Evolutionary conservation across 2,888 invertebrate species (phyloP).

Genomic region (Aleiodes leptofemur): DNA sequence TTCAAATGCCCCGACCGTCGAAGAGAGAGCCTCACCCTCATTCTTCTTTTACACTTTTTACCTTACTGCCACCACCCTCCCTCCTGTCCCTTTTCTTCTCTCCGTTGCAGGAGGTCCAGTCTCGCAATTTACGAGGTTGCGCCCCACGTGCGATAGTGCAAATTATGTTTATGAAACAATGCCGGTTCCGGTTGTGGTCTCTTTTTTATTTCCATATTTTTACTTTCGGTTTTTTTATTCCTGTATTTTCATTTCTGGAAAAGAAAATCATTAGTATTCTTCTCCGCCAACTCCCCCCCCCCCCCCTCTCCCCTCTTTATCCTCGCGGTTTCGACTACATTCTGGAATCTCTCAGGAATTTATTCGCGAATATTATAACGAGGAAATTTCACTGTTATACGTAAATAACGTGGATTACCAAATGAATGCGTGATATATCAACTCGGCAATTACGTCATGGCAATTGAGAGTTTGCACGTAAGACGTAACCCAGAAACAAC

Average conservation of each 20-base stretch:
- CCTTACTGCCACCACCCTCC: not conserved
- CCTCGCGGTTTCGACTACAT: not conserved
- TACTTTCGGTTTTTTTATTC: conserved; percentile 26
- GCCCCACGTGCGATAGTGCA: conserved; percentile 62
- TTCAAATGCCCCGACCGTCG: conserved; percentile 65
- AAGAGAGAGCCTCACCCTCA: conserved; percentile 40
- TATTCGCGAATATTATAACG: not conserved
- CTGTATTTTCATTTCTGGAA: not conserved
- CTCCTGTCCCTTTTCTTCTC: conserved; percentile 28
- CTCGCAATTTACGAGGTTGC: conserved; percentile 62
- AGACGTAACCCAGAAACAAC: conserved; percentile 33
- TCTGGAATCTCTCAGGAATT: not conserved
- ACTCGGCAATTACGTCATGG: conserved; percentile 15
- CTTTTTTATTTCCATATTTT: conserved; percentile 29
- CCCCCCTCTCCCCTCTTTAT: not conserved
- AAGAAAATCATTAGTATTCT: conserved; percentile 2
- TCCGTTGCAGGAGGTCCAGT: conserved; percentile 40
- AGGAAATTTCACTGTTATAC: not conserved
- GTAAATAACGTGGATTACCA: not conserved
- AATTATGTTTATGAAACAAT: conserved; percentile 70
- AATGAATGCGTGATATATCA: conserved; percentile 27
- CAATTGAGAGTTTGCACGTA: conserved; percentile 26
- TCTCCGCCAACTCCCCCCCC: no score
- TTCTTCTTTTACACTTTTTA: conserved; percentile 36
- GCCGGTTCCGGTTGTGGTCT: conserved; percentile 47